A percentile compares a stretch with the other conserved stretches of the same genome.
Evolutionary conservation across 2,888 invertebrate genomes (phyloP).

Genomic region (Epicampocera succincta): DNA sequence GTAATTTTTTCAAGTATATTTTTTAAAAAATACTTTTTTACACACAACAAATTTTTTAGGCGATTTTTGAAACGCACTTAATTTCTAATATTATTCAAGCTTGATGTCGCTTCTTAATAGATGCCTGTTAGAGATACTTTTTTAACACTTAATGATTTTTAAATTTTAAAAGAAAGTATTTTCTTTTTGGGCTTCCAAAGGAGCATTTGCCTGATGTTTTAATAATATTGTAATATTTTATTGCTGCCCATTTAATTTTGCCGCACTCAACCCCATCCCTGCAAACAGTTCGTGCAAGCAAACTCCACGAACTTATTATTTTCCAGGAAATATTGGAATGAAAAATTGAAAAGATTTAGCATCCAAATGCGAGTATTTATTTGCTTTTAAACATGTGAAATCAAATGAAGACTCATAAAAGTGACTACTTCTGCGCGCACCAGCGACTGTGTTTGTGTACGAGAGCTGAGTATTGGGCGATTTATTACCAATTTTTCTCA

Average conservation of each 20-base stretch:
- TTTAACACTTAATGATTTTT: no score
- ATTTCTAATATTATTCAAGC: no score
- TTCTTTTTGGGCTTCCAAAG: no score
- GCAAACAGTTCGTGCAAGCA: neutral
- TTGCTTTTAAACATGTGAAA: slow-evolving; percentile 66
- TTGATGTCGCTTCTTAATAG: no score
- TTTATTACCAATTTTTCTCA: slow-evolving; percentile 48
- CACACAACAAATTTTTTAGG: neutral
- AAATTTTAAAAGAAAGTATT: no score
- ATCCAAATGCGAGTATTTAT: slow-evolving; percentile 53
- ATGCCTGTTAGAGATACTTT: no score
- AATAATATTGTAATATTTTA: neutral
- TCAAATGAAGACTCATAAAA: slow-evolving; percentile 27
- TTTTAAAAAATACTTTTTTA: no score
- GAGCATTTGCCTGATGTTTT: no score
- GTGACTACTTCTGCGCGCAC: slow-evolving; percentile 16
- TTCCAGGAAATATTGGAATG: slow-evolving; percentile 44
- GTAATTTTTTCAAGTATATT: no score
- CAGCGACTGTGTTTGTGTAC: slow-evolving; percentile 3
- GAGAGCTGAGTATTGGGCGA: neutral
- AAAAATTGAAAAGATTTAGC: slow-evolving; percentile 25
- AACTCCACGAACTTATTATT: slow-evolving; percentile 10
- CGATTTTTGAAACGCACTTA: neutral
- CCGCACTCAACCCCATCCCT: neutral
- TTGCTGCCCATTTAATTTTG: neutral